Evolutionary conservation across 2,888 invertebrate genomes (phyloP).

Genomic region (Drosophila subsilvestris): DNA sequence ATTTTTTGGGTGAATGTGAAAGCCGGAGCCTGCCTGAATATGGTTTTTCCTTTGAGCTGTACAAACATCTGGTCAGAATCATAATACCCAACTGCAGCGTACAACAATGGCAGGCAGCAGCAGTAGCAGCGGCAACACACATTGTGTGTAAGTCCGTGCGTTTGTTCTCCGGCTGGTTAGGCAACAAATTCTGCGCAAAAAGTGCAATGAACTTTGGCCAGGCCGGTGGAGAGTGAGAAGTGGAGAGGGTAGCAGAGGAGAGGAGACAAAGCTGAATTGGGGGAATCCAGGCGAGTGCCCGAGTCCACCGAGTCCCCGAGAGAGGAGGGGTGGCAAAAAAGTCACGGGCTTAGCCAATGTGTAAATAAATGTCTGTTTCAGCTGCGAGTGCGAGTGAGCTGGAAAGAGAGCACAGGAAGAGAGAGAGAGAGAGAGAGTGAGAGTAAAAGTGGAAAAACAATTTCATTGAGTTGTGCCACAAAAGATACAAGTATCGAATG

Average conservation of each 20-base stretch:
- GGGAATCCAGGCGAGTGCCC: neutral
- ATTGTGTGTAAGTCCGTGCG: slow-evolving; percentile 69
- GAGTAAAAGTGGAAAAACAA: slow-evolving; percentile 49
- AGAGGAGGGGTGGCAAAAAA: slow-evolving; percentile 34
- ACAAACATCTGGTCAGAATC: neutral
- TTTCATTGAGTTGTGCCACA: slow-evolving; percentile 62
- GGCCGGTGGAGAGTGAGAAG: slow-evolving; percentile 12
- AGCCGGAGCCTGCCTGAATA: no score
- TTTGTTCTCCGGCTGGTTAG: slow-evolving; percentile 77
- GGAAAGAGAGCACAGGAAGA: neutral
- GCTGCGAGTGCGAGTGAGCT: slow-evolving; percentile 3
- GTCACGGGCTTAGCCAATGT: slow-evolving; percentile 49
- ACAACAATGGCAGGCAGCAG: slow-evolving; percentile 16
- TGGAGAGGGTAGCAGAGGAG: slow-evolving; percentile 30
- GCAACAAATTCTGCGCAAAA: slow-evolving; percentile 78
- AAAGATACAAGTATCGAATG: slow-evolving; percentile 63
- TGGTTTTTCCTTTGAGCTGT: neutral
- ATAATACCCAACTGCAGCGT: neutral
- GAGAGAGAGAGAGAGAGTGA: slow-evolving; percentile 9
- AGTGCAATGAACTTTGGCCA: slow-evolving; percentile 73
- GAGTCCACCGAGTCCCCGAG: neutral
- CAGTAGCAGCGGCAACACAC: slow-evolving; percentile 33
- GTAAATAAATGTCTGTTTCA: slow-evolving; percentile 39
- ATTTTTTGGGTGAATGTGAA: no score
- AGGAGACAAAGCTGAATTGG: slow-evolving; percentile 19